Evolutionary conservation across 2,888 invertebrate genomes (phyloP).

Genomic region (Eupithecia pulchellata): DNA sequence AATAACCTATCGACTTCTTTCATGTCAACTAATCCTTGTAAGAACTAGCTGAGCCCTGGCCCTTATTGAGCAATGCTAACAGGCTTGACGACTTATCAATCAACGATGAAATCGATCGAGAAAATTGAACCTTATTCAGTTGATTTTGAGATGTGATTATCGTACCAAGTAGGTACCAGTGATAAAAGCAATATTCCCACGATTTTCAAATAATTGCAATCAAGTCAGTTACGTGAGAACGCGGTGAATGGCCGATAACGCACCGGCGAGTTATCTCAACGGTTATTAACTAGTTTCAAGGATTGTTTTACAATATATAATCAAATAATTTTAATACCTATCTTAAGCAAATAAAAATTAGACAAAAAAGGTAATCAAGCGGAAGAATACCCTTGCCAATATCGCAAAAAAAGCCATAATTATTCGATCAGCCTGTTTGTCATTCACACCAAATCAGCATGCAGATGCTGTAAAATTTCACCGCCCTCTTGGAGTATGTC

Average conservation of each 20-base stretch:
- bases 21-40: constrained; percentile 33
- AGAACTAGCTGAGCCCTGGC: constrained; percentile 35
- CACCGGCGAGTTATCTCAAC: constrained; percentile 40
- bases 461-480: constrained; percentile 32
- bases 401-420: constrained; percentile 11
- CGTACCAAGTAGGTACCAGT: constrained; percentile 5
- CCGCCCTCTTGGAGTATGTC: constrained; percentile 43
- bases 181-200: constrained; percentile 39
- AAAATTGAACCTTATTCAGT: constrained; percentile 27
- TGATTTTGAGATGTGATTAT: constrained; percentile 23
- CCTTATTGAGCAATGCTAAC: constrained; percentile 39
- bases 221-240: constrained; percentile 40
- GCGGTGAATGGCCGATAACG: constrained; percentile 46
- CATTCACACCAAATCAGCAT: constrained; percentile 27
- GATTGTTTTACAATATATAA: constrained; percentile 34
- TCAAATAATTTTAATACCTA: constrained; percentile 8
- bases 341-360: background rate
- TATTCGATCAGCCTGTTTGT: constrained; percentile 19
- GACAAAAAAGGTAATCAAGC: background rate
- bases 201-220: constrained; percentile 41
- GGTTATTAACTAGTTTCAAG: constrained; percentile 35
- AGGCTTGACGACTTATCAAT: constrained; percentile 39
- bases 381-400: background rate
- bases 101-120: constrained; percentile 30
- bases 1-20: constrained; percentile 34